These are phyloP conservation scores for Cistogaster globosa DNA, from an alignment of 2,888 invertebrate genomes.

Conservation along the genomic window DNA sequence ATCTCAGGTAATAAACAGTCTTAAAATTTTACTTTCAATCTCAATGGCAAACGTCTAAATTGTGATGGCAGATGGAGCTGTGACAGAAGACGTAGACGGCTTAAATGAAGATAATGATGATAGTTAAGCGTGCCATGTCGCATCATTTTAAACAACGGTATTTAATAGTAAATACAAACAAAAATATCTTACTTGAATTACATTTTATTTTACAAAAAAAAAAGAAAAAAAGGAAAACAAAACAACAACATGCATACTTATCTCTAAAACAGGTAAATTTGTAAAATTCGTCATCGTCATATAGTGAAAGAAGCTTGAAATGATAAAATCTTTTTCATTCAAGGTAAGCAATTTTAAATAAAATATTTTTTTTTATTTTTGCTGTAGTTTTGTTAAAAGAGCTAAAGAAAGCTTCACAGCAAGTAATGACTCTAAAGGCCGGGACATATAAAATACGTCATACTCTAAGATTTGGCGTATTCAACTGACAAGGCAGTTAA, in stretches of 20 bases:
- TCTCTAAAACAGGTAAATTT: neutral
- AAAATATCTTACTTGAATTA: slow-evolving; percentile 19
- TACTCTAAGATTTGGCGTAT: no score
- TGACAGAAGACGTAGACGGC: slow-evolving; percentile 12
- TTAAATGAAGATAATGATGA: slow-evolving; percentile 36
- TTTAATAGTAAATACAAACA: slow-evolving; percentile 23
- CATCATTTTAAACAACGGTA: slow-evolving; percentile 63
- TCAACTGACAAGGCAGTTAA: no score
- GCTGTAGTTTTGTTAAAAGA: no score
- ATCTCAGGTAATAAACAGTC: slow-evolving; percentile 5
- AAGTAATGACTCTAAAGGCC: no score
- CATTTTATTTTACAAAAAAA: slow-evolving; percentile 9
- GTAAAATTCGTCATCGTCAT: neutral
- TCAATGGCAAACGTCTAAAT: slow-evolving; percentile 42
- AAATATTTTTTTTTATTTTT: no score
- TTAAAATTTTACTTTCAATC: slow-evolving; percentile 64
- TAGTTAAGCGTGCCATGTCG: slow-evolving; percentile 65
- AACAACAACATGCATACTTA: neutral
- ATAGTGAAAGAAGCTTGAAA: neutral
- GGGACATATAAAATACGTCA: no score
- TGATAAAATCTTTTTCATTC: neutral
- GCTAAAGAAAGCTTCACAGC: no score
- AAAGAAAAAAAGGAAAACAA: neutral
- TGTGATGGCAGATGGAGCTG: neutral
- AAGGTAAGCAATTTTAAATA: no score